phyloP scores from a whole-genome alignment of 35 echinoderm and acorn worm species.

The Apostichopus californicus region DNA sequence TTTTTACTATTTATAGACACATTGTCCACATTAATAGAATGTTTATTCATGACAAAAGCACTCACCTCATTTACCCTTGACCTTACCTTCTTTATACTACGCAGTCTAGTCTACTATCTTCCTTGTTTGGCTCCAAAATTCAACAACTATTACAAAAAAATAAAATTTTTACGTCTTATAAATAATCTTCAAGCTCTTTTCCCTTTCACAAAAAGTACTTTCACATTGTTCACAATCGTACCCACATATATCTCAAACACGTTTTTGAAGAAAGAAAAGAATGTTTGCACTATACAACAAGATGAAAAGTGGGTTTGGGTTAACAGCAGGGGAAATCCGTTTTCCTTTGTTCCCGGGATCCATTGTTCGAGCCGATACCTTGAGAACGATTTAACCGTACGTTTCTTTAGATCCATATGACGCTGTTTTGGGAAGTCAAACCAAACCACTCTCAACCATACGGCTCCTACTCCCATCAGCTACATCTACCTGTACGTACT shows the following conservation, averaged over 20 bases:
- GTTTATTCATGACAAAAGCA: too few relatives aligned
- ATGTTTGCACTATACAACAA: background rate
- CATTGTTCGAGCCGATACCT: background rate
- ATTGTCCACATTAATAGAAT: too few relatives aligned
- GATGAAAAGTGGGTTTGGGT: conserved; percentile 29
- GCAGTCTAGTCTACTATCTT: too few relatives aligned
- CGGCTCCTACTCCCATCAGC: background rate
- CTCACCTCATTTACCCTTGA: too few relatives aligned
- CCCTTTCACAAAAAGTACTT: background rate
- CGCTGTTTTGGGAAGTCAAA: too few relatives aligned
- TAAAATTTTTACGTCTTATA: background rate
- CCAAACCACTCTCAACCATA: background rate
- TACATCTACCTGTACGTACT: too few relatives aligned
- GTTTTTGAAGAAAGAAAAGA: background rate
- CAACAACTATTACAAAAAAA: too few relatives aligned
- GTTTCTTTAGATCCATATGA: background rate
- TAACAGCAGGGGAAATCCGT: background rate
- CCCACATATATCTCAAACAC: too few relatives aligned
- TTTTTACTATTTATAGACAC: too few relatives aligned
- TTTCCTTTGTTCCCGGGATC: conserved; percentile 12
- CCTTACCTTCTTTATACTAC: too few relatives aligned
- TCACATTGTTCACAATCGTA: background rate
- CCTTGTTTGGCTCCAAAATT: too few relatives aligned
- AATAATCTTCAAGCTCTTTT: background rate
- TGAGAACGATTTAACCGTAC: background rate